Evolutionary conservation across 2,888 invertebrate species (phyloP).

Genomic region (Scaptomyza reducta): DNA sequence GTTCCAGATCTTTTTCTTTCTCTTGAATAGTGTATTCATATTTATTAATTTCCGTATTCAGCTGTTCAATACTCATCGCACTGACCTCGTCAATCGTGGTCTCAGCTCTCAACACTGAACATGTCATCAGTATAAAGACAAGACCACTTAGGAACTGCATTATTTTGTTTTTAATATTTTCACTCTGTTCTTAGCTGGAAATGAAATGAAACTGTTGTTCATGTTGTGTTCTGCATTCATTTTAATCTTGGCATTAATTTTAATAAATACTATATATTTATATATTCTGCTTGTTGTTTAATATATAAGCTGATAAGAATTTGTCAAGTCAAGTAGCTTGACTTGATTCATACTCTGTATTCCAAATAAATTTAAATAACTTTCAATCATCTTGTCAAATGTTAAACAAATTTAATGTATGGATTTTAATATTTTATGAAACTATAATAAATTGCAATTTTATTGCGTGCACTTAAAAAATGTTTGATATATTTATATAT

Average conservation of each 20-base stretch:
- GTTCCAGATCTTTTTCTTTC: not conserved
- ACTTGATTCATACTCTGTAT: not conserved
- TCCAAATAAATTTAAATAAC: not conserved
- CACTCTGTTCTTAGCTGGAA: not conserved
- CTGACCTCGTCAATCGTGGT: not conserved
- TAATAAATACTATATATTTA: not conserved
- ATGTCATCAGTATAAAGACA: constrained; percentile 2
- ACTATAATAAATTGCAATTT: constrained; percentile 32
- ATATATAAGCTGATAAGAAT: not conserved
- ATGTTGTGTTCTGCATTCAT: not conserved
- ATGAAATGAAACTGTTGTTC: constrained; percentile 5
- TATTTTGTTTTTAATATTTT: not conserved
- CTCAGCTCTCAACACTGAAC: not conserved
- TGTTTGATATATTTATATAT: constrained; percentile 19
- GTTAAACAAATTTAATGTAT: no score
- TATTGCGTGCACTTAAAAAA: constrained; percentile 24
- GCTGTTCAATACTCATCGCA: not conserved
- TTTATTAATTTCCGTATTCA: not conserved
- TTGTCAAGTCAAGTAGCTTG: not conserved
- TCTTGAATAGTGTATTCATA: not conserved
- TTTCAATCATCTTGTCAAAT: not conserved
- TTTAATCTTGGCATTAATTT: not conserved
- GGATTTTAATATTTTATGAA: no score
- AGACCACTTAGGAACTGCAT: not conserved
- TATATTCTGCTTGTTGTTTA: not conserved